Conservation (phyloP, 2,888 invertebrate genomes). For the Drosophila buzzatii region DNA sequence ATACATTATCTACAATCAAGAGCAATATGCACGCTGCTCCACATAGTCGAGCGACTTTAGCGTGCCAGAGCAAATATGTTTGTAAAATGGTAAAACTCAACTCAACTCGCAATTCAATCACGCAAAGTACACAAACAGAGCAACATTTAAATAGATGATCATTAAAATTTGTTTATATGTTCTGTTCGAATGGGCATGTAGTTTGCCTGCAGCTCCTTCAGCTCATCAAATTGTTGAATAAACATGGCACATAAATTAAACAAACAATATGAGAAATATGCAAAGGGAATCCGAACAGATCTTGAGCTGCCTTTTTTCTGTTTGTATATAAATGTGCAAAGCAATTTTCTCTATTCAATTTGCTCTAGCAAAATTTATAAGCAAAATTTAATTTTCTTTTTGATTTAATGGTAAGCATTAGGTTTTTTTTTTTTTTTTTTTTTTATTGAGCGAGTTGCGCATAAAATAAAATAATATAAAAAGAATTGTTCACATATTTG, state of each 20-base stretch:
- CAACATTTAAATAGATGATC: conserved; percentile 34
- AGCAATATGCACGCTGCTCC: not conserved
- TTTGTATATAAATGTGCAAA: not conserved
- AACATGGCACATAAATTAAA: conserved; percentile 40
- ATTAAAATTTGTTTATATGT: conserved; percentile 18
- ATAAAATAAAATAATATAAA: not conserved
- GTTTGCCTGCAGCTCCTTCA: not conserved
- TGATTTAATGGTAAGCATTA: too few species aligned
- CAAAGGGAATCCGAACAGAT: not conserved
- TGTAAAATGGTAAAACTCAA: conserved; percentile 23
- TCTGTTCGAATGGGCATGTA: conserved; percentile 1
- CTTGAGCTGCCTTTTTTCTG: not conserved
- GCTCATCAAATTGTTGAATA: conserved; percentile 1
- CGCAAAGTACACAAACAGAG: conserved; percentile 60
- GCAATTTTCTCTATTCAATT: too few species aligned
- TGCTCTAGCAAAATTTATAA: not conserved
- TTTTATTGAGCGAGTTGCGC: not conserved
- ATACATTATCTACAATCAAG: too few species aligned
- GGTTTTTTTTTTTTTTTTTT: not conserved
- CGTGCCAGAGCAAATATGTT: not conserved
- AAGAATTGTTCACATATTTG: too few species aligned
- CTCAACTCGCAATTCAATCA: conserved; percentile 53
- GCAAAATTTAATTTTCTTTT: not conserved
- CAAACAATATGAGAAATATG: conserved; percentile 7
- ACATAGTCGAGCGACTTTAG: not conserved